Conservation (phyloP, 2,888 invertebrate species). For the Matsumyia berberina region DNA sequence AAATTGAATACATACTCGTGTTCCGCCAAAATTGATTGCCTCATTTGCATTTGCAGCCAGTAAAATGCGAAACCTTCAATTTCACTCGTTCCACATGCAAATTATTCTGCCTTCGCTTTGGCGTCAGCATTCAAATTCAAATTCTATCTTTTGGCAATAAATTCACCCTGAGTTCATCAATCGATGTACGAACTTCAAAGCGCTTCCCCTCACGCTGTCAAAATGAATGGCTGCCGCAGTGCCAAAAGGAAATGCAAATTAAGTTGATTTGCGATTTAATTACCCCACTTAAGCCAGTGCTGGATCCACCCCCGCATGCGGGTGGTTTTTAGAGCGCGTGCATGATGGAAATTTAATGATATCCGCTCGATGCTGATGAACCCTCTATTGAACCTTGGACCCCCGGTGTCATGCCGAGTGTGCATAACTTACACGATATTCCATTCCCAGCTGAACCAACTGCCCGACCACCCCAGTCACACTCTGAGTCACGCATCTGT, state of each 20-base stretch:
- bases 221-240: constrained; percentile 2
- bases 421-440: not conserved
- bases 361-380: not conserved
- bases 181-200: constrained; percentile 47
- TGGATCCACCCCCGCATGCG: not conserved
- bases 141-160: constrained; percentile 11
- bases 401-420: not conserved
- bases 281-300: constrained; percentile 8
- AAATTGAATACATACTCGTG: not conserved
- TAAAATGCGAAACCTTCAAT: not conserved
- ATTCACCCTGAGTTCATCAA: constrained; percentile 4
- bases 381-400: not conserved
- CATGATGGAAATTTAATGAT: constrained; percentile 8
- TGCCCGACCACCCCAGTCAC: not conserved
- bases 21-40: constrained; percentile 26
- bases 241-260: constrained; percentile 48
- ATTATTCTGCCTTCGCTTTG: too few species aligned
- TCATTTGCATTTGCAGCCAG: constrained; percentile 27
- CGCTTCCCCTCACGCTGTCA: not conserved
- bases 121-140: not conserved
- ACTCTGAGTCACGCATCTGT: constrained; percentile 2
- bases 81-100: constrained; percentile 3
- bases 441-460: not conserved
- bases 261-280: constrained; percentile 49
- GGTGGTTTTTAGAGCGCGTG: not conserved